phyloP scores from a whole-genome alignment of 1,140 invertebrate species.

The Aphidius gifuensis region DNA sequence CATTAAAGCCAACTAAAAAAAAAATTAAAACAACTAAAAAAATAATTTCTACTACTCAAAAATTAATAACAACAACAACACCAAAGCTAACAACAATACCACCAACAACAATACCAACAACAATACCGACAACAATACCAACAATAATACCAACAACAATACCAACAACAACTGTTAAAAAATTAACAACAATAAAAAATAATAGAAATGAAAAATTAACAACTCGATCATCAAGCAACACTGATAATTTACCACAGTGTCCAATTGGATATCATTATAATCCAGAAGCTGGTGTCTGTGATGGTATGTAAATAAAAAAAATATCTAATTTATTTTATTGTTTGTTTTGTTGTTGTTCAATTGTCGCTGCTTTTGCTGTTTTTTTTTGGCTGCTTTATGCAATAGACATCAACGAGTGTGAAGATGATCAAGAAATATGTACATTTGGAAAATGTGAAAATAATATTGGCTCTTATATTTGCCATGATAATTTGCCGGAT shows the following conservation, averaged over 20 bases:
- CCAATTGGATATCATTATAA: constrained; percentile 66
- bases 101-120: too few species aligned
- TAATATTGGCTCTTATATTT: constrained; percentile 64
- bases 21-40: constrained; percentile 5
- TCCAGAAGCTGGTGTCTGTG: constrained; percentile 60
- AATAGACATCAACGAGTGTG: constrained; percentile 68
- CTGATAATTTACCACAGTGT: constrained; percentile 46
- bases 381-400: constrained; percentile 24
- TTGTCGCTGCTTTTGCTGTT: constrained; percentile 3
- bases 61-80: constrained; percentile 29
- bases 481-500: constrained; percentile 35
- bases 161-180: neutral
- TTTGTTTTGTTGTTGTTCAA: constrained; percentile 24
- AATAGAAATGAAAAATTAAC: too few species aligned
- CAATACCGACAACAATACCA: too few species aligned
- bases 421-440: constrained; percentile 50
- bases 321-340: constrained; percentile 6
- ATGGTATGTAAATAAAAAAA: constrained; percentile 57
- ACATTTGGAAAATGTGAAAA: constrained; percentile 61
- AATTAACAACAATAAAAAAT: too few species aligned
- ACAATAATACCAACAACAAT: too few species aligned
- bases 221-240: neutral
- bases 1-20: constrained; percentile 19
- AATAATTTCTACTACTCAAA: too few species aligned
- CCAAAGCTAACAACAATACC: neutral